Conservation (phyloP, 2,797 vertebrate species). For the Poecile montanus region DNA sequence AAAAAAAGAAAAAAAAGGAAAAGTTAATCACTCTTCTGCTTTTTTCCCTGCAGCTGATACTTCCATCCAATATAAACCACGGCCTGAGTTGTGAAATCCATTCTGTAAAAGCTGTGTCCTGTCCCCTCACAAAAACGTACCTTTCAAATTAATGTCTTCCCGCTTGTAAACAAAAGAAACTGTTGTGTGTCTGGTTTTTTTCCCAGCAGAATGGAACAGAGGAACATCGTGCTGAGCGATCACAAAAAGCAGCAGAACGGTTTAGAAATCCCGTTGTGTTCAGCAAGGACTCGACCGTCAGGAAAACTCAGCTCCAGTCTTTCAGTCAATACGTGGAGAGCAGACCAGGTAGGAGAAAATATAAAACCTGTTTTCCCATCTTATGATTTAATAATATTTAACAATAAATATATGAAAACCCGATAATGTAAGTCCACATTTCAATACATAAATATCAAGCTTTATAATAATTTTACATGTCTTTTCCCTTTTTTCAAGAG, state of each 20-base stretch:
- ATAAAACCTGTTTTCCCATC: slow-evolving; percentile 68
- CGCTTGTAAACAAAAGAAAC: slow-evolving; percentile 56
- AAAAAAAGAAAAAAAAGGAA: neutral
- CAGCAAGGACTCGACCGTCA: slow-evolving; percentile 92
- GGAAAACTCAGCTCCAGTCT: slow-evolving; percentile 97
- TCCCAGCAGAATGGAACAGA: slow-evolving; percentile 87
- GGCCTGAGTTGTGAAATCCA: neutral
- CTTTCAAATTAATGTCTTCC: slow-evolving; percentile 36
- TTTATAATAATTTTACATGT: slow-evolving; percentile 84
- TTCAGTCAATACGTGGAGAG: slow-evolving; percentile 97
- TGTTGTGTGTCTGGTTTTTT: slow-evolving; percentile 61
- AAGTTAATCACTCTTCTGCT: slow-evolving; percentile 19
- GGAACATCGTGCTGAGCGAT: slow-evolving; percentile 87
- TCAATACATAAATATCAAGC: slow-evolving; percentile 83
- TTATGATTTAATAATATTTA: slow-evolving; percentile 75
- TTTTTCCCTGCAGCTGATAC: neutral
- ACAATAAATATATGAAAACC: slow-evolving; percentile 70
- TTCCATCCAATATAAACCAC: slow-evolving; percentile 4
- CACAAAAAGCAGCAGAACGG: slow-evolving; percentile 88
- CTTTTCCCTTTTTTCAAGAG: slow-evolving; percentile 83
- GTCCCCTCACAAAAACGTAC: slow-evolving; percentile 44
- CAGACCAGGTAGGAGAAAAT: slow-evolving; percentile 88
- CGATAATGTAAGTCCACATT: slow-evolving; percentile 76
- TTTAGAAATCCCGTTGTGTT: slow-evolving; percentile 93
- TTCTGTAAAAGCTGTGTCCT: slow-evolving; percentile 2